Conservation (phyloP, 2,888 invertebrate species). For the Spatulosminthurus flaviceps region DNA sequence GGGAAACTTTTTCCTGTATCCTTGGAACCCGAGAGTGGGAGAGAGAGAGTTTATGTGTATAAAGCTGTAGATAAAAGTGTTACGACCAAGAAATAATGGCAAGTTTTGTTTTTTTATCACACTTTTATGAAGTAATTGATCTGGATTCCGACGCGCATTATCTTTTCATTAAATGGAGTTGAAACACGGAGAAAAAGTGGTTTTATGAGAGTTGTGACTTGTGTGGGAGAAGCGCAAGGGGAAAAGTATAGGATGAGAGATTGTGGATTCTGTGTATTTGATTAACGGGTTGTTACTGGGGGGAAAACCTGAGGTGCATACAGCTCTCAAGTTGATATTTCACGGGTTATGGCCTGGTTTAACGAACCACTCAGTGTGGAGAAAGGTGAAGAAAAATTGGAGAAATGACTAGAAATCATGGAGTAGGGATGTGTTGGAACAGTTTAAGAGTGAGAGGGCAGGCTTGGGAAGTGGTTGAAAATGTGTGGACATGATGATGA, state of each 20-base stretch:
- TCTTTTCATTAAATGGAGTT: too few relatives aligned
- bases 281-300: neutral
- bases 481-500: constrained; percentile 18
- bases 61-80: too few relatives aligned
- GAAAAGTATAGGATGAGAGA: neutral
- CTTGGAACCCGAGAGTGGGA: too few relatives aligned
- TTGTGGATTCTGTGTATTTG: constrained; percentile 5
- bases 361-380: too few relatives aligned
- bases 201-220: too few relatives aligned
- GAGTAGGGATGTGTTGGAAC: neutral
- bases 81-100: too few relatives aligned
- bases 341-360: constrained; percentile 1
- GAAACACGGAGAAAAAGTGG: too few relatives aligned
- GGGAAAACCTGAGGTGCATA: neutral
- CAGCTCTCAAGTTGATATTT: constrained; percentile 1
- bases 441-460: neutral
- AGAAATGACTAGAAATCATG: constrained; percentile 14
- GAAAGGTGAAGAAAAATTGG: constrained; percentile 1
- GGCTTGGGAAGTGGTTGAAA: constrained; percentile 10
- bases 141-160: too few relatives aligned
- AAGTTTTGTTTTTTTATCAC: too few relatives aligned
- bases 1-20: too few relatives aligned
- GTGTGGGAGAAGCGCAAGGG: neutral
- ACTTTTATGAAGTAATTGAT: too few relatives aligned
- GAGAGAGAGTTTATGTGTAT: too few relatives aligned